A percentile compares a stretch with the other conserved stretches of the same genome.
Conservation (phyloP, 1,140 invertebrate genomes). For the Drosophila nikananu region DNA sequence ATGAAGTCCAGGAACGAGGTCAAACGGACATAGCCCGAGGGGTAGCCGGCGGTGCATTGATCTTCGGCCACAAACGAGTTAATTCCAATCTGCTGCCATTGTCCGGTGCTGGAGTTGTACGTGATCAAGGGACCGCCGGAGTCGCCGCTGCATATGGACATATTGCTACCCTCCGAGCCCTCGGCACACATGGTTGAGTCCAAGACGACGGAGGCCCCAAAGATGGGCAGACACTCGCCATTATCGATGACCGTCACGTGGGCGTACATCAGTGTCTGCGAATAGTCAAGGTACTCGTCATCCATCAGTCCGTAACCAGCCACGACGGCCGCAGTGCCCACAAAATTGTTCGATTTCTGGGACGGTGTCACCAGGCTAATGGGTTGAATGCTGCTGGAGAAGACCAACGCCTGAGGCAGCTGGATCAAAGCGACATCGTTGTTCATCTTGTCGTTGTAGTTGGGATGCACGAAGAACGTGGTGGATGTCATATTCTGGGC, state of each 20-base stretch:
- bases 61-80: slow-evolving; percentile 83
- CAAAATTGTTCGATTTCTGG: slow-evolving; percentile 47
- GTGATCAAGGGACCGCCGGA: slow-evolving; percentile 73
- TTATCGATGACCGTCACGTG: slow-evolving; percentile 71
- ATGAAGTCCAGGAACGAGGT: slow-evolving; percentile 74
- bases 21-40: slow-evolving; percentile 76
- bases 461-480: slow-evolving; percentile 84
- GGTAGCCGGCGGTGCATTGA: slow-evolving; percentile 69
- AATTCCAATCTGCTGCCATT: slow-evolving; percentile 75
- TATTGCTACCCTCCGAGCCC: slow-evolving; percentile 58
- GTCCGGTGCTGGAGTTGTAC: slow-evolving; percentile 19
- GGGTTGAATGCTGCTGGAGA: slow-evolving; percentile 68
- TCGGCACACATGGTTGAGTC: slow-evolving; percentile 64
- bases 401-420: slow-evolving; percentile 84
- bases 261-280: slow-evolving; percentile 63
- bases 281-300: slow-evolving; percentile 74
- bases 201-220: slow-evolving; percentile 48
- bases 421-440: slow-evolving; percentile 87
- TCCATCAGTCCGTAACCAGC: slow-evolving; percentile 71
- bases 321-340: slow-evolving; percentile 60
- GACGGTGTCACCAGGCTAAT: slow-evolving; percentile 59
- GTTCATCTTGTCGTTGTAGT: slow-evolving; percentile 85
- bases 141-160: slow-evolving; percentile 80
- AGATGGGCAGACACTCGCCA: slow-evolving; percentile 43
- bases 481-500: slow-evolving; percentile 74